phyloP scores from a whole-genome alignment of 2,797 vertebrate genomes.

The Brachymystax lenok region DNA sequence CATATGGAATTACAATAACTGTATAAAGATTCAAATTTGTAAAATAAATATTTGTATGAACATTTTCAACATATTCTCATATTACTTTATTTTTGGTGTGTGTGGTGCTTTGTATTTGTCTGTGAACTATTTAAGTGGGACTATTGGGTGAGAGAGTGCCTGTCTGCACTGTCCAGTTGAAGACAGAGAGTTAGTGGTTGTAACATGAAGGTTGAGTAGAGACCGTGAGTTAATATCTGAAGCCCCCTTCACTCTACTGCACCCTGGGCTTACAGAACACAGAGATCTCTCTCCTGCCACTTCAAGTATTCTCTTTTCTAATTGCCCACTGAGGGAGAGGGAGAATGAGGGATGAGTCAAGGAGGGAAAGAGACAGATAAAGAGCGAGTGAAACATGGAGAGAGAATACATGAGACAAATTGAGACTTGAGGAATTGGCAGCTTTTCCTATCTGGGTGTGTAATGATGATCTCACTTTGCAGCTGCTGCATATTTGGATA shows the following conservation, averaged over 20 bases:
- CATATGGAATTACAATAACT: slow-evolving; percentile 44
- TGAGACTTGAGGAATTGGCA: slow-evolving; percentile 24
- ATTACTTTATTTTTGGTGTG: slow-evolving; percentile 14
- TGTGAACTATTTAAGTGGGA: not conserved
- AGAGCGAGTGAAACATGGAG: not conserved
- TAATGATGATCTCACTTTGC: slow-evolving; percentile 23
- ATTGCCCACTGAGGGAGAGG: not conserved
- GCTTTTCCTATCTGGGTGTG: slow-evolving; percentile 8
- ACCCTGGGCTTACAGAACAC: not conserved
- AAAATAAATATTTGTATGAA: slow-evolving; percentile 70
- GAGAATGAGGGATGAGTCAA: not conserved
- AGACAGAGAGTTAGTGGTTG: not conserved
- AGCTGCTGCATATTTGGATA: slow-evolving; percentile 31
- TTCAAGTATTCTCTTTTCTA: slow-evolving; percentile 1
- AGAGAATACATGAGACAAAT: slow-evolving; percentile 19
- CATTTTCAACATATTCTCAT: slow-evolving; percentile 41
- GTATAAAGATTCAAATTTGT: slow-evolving; percentile 68
- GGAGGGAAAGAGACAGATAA: not conserved
- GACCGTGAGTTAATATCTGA: not conserved
- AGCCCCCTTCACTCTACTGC: not conserved
- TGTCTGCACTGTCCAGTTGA: not conserved
- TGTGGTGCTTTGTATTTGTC: not conserved
- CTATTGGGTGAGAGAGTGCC: not conserved
- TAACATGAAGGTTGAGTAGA: not conserved
- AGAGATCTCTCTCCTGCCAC: slow-evolving; percentile 6